Evolutionary conservation across 2,797 vertebrate species (phyloP).

Genomic region (Dipus sagitta): DNA sequence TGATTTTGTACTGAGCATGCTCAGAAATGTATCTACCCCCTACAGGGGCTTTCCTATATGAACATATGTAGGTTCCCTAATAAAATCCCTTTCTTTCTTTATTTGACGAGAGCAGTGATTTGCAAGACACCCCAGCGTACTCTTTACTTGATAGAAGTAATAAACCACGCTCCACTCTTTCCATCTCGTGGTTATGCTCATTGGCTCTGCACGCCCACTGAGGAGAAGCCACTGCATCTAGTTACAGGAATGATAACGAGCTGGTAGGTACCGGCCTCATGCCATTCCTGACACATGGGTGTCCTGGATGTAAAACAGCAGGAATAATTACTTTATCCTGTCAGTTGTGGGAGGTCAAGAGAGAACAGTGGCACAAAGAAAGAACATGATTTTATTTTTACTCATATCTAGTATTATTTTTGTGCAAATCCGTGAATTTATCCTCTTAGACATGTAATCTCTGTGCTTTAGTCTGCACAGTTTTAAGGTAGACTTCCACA

Average conservation of each 20-base stretch:
- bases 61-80: background rate
- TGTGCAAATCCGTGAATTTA: background rate
- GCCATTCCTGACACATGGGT: background rate
- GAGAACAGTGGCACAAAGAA: constrained; percentile 1
- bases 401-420: constrained; percentile 24
- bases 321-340: background rate
- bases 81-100: background rate
- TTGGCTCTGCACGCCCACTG: background rate
- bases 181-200: background rate
- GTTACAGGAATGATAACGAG: background rate
- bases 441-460: constrained; percentile 30
- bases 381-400: background rate
- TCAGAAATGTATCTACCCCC: background rate
- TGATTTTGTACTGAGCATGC: background rate
- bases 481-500: background rate
- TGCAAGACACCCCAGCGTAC: background rate
- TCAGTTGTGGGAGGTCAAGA: background rate
- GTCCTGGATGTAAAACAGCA: background rate
- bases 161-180: background rate
- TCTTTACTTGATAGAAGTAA: background rate
- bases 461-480: background rate
- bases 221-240: background rate
- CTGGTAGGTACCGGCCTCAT: background rate
- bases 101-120: background rate
- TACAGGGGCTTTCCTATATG: background rate